phyloP scores from a whole-genome alignment of 2,113 vertebrate genomes.

The Calidris pygmaea region DNA sequence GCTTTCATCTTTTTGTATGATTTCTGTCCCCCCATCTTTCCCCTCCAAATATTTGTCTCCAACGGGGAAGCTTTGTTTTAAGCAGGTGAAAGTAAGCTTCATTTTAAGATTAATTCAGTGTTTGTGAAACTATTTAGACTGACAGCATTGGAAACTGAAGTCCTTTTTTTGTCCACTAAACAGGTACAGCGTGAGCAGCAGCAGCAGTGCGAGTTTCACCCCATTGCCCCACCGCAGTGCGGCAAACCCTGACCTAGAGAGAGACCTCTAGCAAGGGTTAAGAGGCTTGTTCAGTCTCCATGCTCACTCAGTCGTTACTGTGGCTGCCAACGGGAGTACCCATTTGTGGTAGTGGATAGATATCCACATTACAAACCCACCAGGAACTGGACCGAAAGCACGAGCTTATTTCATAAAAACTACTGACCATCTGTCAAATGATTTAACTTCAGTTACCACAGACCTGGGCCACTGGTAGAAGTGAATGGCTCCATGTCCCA shows the following conservation, averaged over 20 bases:
- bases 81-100: background rate
- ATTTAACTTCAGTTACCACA: background rate
- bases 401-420: background rate
- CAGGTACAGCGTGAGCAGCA: background rate
- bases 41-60: background rate
- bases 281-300: background rate
- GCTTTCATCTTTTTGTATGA: background rate
- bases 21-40: background rate
- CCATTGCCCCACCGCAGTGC: background rate
- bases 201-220: background rate
- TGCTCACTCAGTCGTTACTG: background rate
- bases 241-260: background rate
- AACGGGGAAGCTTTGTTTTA: background rate
- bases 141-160: background rate
- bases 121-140: background rate
- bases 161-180: background rate
- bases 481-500: background rate
- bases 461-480: background rate
- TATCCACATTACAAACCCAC: background rate
- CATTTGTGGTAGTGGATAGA: background rate
- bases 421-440: background rate
- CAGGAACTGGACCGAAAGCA: background rate
- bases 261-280: background rate
- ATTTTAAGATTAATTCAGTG: background rate
- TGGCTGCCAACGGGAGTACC: background rate